phyloP scores from a whole-genome alignment of 2,888 invertebrate genomes.

The Nephrotoma guestfalica region DNA sequence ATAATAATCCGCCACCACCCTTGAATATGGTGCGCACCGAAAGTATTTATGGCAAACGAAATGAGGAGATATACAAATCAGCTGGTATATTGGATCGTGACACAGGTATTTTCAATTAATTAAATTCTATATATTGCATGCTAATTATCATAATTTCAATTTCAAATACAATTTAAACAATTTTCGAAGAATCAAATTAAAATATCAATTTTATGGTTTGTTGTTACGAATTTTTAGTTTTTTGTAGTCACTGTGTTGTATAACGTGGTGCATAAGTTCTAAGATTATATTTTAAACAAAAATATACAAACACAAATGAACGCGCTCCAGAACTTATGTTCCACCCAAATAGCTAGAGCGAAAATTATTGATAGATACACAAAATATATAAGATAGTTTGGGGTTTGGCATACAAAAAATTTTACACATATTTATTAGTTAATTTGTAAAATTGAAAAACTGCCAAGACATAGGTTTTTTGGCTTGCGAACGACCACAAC shows the following conservation, averaged over 20 bases:
- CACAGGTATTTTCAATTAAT: conserved; percentile 16
- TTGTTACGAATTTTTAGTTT: background rate
- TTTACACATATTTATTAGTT: background rate
- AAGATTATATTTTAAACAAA: background rate
- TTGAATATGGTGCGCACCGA: conserved; percentile 9
- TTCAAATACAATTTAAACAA: background rate
- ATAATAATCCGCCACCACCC: conserved; percentile 13
- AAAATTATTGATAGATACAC: background rate
- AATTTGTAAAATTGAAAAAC: background rate
- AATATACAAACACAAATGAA: background rate
- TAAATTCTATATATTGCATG: conserved; percentile 8
- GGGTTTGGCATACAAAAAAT: background rate
- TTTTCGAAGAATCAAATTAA: background rate
- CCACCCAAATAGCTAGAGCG: background rate
- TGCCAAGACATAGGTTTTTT: background rate
- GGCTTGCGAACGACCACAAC: background rate
- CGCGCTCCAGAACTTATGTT: background rate
- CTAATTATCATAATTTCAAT: background rate
- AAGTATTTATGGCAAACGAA: conserved; percentile 15
- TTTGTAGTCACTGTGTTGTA: background rate
- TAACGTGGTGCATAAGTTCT: background rate
- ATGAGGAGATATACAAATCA: conserved; percentile 17
- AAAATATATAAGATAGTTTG: background rate
- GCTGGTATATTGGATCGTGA: conserved; percentile 14
- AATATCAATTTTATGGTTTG: background rate